Evolutionary conservation across 2,113 vertebrate species (phyloP).

Genomic region (Axis porcinus): DNA sequence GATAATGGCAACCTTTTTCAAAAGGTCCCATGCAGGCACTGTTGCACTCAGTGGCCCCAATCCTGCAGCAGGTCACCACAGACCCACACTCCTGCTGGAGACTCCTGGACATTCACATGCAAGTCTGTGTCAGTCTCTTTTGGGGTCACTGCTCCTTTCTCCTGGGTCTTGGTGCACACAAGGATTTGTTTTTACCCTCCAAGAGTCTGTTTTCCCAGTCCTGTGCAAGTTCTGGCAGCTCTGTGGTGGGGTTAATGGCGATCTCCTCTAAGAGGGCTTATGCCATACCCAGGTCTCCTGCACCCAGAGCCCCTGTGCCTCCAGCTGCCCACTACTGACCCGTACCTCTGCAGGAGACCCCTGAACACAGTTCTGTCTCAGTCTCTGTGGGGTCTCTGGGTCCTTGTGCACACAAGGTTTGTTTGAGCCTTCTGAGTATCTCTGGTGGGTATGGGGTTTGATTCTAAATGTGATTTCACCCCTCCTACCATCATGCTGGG

Average conservation of each 20-base stretch:
- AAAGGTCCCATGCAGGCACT: background rate
- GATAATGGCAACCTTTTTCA: background rate
- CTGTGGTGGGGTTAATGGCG: background rate
- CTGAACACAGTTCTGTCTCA: background rate
- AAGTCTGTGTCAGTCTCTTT: background rate
- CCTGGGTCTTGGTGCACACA: background rate
- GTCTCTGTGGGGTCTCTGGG: background rate
- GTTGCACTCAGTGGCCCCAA: background rate
- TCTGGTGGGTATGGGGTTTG: background rate
- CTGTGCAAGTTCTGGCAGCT: background rate
- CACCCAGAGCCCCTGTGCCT: background rate
- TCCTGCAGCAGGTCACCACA: background rate
- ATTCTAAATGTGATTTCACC: background rate
- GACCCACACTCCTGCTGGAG: background rate
- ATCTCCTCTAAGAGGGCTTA: background rate
- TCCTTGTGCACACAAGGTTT: background rate
- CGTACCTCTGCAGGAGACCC: rapidly evolving
- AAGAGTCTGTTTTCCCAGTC: background rate
- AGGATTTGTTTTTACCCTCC: background rate
- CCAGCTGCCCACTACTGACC: background rate
- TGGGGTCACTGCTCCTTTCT: background rate
- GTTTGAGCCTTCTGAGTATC: background rate
- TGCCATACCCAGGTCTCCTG: background rate
- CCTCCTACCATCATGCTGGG: background rate
- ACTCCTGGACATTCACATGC: background rate